A percentile compares a stretch with the other conserved stretches of the same genome.
phyloP scores from a whole-genome alignment of 2,888 invertebrate genomes.

The Pammene fasciana region DNA sequence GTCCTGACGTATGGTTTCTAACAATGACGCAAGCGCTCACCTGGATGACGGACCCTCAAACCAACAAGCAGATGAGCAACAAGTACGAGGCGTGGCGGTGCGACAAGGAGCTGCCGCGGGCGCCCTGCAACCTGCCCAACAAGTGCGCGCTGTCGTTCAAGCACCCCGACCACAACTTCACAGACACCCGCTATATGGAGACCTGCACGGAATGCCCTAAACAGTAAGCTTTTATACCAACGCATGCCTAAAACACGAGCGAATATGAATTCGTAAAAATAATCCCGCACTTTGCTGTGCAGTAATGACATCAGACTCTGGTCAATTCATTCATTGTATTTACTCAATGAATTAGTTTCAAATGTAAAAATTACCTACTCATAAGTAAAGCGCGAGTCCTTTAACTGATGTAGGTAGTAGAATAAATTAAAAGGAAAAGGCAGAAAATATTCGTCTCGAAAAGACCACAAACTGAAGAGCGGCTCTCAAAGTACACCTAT shows the following conservation, averaged over 20 bases:
- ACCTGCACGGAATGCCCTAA: slow-evolving; percentile 94
- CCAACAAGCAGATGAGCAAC: slow-evolving; percentile 85
- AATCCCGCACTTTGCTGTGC: too few species aligned
- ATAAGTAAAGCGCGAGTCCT: too few species aligned
- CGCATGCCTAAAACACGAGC: background rate
- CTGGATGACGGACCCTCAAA: slow-evolving; percentile 94
- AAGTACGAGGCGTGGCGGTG: slow-evolving; percentile 92
- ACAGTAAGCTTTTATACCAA: slow-evolving; percentile 70
- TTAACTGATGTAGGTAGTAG: too few species aligned
- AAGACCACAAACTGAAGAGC: too few species aligned
- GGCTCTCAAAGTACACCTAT: too few species aligned
- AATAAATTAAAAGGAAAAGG: too few species aligned
- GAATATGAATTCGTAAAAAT: too few species aligned
- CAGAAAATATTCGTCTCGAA: too few species aligned
- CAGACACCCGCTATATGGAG: slow-evolving; percentile 93
- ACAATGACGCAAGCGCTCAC: slow-evolving; percentile 94
- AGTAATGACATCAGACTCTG: too few species aligned
- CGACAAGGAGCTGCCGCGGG: slow-evolving; percentile 87
- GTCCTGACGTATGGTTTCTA: slow-evolving; percentile 93
- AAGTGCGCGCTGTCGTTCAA: slow-evolving; percentile 93
- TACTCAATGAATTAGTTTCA: too few species aligned
- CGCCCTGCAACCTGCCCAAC: slow-evolving; percentile 91
- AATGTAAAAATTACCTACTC: too few species aligned
- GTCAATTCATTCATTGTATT: too few species aligned
- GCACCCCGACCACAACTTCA: slow-evolving; percentile 88